Conservation (phyloP, 2,888 invertebrate species). For the Tetragonula carbonaria region DNA sequence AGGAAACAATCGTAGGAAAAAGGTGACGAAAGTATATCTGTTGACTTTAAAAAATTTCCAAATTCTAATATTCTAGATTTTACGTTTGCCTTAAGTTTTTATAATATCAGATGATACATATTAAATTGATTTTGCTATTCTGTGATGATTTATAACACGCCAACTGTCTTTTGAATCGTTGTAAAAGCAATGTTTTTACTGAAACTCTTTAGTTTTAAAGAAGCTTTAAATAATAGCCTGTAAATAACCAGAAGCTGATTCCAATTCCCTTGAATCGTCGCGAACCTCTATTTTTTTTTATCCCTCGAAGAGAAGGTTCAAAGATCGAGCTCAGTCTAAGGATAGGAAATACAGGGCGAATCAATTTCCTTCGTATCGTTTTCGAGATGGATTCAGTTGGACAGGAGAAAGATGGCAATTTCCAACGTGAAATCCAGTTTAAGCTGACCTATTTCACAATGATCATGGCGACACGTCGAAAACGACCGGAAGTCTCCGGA, state of each 20-base stretch:
- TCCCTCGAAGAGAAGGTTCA: neutral
- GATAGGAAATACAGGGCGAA: constrained; percentile 25
- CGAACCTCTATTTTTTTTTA: neutral
- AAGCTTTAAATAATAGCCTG: neutral
- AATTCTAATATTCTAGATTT: neutral
- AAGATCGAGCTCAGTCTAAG: neutral
- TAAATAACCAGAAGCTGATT: neutral
- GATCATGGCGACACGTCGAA: neutral
- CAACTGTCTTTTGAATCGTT: neutral
- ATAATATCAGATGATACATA: neutral
- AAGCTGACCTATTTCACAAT: constrained; percentile 22
- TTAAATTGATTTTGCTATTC: neutral
- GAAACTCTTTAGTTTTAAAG: neutral
- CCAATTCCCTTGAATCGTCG: neutral
- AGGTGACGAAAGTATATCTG: too few relatives aligned
- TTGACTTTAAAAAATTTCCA: too few relatives aligned
- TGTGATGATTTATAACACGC: too few relatives aligned
- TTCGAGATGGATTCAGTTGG: constrained; percentile 28
- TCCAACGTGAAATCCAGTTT: constrained; percentile 44
- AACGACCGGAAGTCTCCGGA: neutral
- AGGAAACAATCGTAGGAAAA: too few relatives aligned
- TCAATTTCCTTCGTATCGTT: constrained; percentile 48
- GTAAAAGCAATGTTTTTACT: neutral
- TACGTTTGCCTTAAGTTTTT: neutral
- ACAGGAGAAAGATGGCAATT: constrained; percentile 45